A percentile compares a stretch with the other conserved stretches of the same genome.
phyloP scores from a whole-genome alignment of 2,113 vertebrate species.

The Potamarius usumacintae region DNA sequence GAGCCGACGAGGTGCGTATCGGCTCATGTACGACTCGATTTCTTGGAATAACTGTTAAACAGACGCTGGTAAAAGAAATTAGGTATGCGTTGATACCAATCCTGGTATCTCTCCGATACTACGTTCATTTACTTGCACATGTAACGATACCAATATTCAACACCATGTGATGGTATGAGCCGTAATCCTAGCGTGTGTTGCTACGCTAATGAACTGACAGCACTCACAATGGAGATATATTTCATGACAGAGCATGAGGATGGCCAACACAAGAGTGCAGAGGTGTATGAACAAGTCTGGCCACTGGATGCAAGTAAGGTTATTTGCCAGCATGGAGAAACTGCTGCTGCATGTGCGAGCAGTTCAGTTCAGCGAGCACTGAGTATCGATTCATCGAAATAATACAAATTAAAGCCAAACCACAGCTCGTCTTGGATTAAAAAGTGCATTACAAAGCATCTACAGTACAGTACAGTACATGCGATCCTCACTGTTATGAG shows the following conservation, averaged over 20 bases:
- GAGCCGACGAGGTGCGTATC: too few species aligned
- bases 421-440: background rate
- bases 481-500: too few species aligned
- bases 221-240: too few species aligned
- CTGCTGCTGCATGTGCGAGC: background rate
- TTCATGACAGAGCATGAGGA: background rate
- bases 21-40: too few species aligned
- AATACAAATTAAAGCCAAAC: background rate
- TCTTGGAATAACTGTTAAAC: too few species aligned
- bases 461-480: background rate
- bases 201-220: background rate
- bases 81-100: background rate
- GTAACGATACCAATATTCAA: background rate
- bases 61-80: too few species aligned
- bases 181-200: background rate
- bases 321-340: background rate
- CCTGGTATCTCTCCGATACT: background rate
- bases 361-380: background rate
- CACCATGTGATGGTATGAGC: background rate
- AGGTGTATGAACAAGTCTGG: background rate
- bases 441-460: too few species aligned
- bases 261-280: background rate
- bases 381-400: background rate
- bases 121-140: background rate
- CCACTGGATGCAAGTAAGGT: background rate